Conservation (phyloP, 2,113 vertebrate species). For the Motacilla tschutschensis region DNA sequence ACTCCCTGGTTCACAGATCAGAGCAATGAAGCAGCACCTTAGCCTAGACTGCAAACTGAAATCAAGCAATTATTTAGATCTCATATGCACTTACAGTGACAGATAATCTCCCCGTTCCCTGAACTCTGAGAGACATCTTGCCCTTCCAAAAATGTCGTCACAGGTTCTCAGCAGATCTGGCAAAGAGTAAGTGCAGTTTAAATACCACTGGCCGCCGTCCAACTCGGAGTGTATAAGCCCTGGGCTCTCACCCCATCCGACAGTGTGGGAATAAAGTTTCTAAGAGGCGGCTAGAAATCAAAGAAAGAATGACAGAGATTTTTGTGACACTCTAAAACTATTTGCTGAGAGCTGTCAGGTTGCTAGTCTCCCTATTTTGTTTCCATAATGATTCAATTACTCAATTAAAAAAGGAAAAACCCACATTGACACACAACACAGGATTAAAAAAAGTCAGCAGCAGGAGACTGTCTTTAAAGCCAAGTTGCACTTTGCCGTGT, state of each 20-base stretch:
- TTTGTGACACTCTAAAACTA: neutral
- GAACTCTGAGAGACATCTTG: constrained; percentile 45
- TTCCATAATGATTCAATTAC: neutral
- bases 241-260: neutral
- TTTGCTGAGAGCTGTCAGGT: constrained; percentile 22
- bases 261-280: constrained; percentile 47
- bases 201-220: constrained; percentile 25
- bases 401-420: neutral
- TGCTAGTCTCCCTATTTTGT: neutral
- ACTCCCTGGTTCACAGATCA: neutral
- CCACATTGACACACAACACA: neutral
- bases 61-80: constrained; percentile 28
- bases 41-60: neutral
- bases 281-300: constrained; percentile 8
- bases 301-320: constrained; percentile 37
- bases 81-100: constrained; percentile 8
- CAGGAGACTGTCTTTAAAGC: neutral
- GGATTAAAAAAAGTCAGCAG: neutral
- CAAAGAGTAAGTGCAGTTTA: neutral
- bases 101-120: constrained; percentile 21
- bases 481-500: neutral
- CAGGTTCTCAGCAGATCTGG: constrained; percentile 31
- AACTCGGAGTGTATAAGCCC: neutral
- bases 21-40: neutral
- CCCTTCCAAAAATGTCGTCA: constrained; percentile 55